These are phyloP conservation scores for Colossoma macropomum DNA, from an alignment of 2,113 vertebrate species.

Conservation along the genomic window DNA sequence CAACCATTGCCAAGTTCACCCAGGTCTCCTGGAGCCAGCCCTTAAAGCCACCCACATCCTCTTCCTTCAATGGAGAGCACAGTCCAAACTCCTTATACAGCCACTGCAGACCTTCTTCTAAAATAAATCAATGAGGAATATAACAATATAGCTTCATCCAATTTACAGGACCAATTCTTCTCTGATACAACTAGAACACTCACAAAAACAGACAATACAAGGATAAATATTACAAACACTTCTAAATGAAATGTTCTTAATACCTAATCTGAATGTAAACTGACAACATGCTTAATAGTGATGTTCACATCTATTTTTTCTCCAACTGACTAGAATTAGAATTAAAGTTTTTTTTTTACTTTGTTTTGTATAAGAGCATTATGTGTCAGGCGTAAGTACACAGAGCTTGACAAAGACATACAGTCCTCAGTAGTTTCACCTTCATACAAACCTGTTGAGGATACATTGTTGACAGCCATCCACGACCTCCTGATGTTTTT, in stretches of 20 bases:
- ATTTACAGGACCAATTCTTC: background rate
- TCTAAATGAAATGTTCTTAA: too few relatives aligned
- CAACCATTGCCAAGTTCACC: conserved; percentile 94
- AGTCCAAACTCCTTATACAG: conserved; percentile 84
- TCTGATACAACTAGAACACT: background rate
- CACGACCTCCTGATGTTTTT: conserved; percentile 87
- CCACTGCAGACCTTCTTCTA: conserved; percentile 84
- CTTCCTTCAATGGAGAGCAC: conserved; percentile 81
- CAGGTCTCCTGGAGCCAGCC: conserved; percentile 92
- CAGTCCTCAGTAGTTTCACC: background rate
- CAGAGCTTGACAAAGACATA: background rate
- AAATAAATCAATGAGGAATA: background rate
- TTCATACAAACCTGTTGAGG: conserved; percentile 77
- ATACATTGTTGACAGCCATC: conserved; percentile 82
- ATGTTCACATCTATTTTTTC: too few relatives aligned
- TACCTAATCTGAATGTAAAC: too few relatives aligned
- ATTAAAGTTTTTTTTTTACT: too few relatives aligned
- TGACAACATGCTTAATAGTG: too few relatives aligned
- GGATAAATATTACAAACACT: too few relatives aligned
- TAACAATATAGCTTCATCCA: background rate
- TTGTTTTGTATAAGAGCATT: too few relatives aligned
- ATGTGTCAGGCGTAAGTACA: background rate
- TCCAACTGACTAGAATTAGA: too few relatives aligned
- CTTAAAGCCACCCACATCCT: conserved; percentile 80
- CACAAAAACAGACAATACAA: too few relatives aligned